Evolutionary conservation across 2,797 vertebrate species (phyloP).

Genomic region (Pachyuromys duprasi): DNA sequence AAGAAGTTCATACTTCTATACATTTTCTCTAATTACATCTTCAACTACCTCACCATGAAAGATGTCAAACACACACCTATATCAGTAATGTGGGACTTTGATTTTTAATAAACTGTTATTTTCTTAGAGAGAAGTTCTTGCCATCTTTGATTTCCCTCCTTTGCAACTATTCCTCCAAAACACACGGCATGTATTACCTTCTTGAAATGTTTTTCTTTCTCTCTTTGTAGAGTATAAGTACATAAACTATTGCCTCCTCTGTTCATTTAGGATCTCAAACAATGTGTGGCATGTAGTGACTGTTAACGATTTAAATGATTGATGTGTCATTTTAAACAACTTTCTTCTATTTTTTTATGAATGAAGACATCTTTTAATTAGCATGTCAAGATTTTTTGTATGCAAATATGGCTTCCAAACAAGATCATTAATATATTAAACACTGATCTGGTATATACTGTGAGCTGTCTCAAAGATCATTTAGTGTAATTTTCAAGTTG

Average conservation of each 20-base stretch:
- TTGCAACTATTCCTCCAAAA: not conserved
- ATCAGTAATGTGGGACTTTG: not conserved
- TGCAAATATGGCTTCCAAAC: slow-evolving; percentile 32
- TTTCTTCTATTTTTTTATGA: slow-evolving; percentile 53
- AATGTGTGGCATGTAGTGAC: not conserved
- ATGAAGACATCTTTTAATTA: slow-evolving; percentile 30
- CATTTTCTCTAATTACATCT: not conserved
- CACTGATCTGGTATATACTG: slow-evolving; percentile 3
- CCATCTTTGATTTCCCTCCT: slow-evolving; percentile 15
- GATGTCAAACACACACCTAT: not conserved
- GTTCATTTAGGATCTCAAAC: not conserved
- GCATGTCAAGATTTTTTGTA: slow-evolving; percentile 3
- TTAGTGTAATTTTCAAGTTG: slow-evolving; percentile 33
- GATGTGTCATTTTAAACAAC: not conserved
- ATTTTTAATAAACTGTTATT: not conserved
- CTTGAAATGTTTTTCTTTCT: not conserved
- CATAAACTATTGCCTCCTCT: not conserved
- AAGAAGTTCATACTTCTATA: not conserved
- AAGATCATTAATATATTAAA: slow-evolving; percentile 17
- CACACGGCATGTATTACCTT: not conserved
- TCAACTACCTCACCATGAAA: slow-evolving; percentile 2
- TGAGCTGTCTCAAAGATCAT: slow-evolving; percentile 40
- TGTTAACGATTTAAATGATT: not conserved
- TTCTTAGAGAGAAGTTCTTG: not conserved
- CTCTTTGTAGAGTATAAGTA: not conserved